These are phyloP conservation scores for Dermolepida albohirtum DNA, from an alignment of 2,888 invertebrate genomes.

Conservation along the genomic window DNA sequence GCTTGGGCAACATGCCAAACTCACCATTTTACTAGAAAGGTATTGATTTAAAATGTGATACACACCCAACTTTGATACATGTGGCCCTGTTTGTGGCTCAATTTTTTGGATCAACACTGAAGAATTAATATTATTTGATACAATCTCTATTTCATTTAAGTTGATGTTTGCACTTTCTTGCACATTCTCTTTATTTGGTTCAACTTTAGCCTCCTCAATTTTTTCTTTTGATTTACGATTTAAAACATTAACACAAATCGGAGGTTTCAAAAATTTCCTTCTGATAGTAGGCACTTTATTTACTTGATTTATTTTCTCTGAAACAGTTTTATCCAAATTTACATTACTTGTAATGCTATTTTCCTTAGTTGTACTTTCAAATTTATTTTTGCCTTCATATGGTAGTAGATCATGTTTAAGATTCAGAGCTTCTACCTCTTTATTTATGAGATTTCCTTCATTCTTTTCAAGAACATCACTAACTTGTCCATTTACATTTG, in stretches of 20 bases:
- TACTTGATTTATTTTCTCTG: slow-evolving; percentile 49
- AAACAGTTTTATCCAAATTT: neutral
- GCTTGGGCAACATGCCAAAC: slow-evolving; percentile 15
- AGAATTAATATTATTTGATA: slow-evolving; percentile 20
- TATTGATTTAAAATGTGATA: slow-evolving; percentile 32
- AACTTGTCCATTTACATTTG: slow-evolving; percentile 33
- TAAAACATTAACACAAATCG: slow-evolving; percentile 50
- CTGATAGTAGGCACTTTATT: slow-evolving; percentile 50
- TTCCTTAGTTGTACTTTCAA: slow-evolving; percentile 7
- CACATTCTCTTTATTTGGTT: slow-evolving; percentile 48
- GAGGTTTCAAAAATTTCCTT: slow-evolving; percentile 55
- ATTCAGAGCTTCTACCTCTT: too few relatives aligned
- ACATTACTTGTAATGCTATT: neutral
- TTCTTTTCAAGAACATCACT: neutral
- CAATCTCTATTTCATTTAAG: slow-evolving; percentile 38
- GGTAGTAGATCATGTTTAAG: neutral
- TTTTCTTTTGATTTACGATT: slow-evolving; percentile 47
- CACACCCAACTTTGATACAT: slow-evolving; percentile 20
- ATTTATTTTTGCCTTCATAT: slow-evolving; percentile 4
- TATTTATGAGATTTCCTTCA: neutral
- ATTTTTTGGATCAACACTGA: slow-evolving; percentile 21
- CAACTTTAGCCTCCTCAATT: slow-evolving; percentile 46
- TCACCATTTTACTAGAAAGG: slow-evolving; percentile 2
- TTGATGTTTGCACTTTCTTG: slow-evolving; percentile 32
- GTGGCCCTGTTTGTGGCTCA: slow-evolving; percentile 7